Evolutionary conservation across 2,888 invertebrate species (phyloP), one percentile per base, ranked within the genome.

Genomic region (Thymelicus lineola): DNA sequence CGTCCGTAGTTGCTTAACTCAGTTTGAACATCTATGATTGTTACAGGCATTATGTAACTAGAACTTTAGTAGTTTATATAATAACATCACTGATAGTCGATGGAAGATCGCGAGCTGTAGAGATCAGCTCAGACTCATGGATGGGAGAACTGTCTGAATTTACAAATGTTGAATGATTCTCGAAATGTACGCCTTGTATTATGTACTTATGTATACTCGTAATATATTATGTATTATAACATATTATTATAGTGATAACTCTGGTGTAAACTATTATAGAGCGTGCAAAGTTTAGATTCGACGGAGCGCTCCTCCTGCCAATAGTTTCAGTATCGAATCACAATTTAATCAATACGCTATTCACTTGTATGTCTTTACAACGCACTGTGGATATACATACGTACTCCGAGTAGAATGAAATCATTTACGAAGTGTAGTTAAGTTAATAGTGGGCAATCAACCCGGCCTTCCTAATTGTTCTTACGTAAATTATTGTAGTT

Each of bases 311-410:
- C 46, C 28, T 58, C 14, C 38, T 46, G 20, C 48, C 59, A 59
- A 66, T 60, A 59, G 48, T 50, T 46, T 15, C n/a, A 67, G 66
- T 67, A 60, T 60, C 53, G 53, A 60, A 53, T 60, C 6, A 50
- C 36, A 60, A 60, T 48, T 60, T 50, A 60, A 53, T 42, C 66
- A 60, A 67, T 53, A 60, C 53, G 9, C 53, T 17, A 7, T 59
- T 20, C 50, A 6, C 38, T n/a, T 17, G 42, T 28, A 48, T 46
- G 60, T 60, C 42, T n/a, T 66, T 45, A 20, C 35, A 46, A 28
- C 28, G 61, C 35, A 36, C 6, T 17, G 35, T 48, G 46, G 28
- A 35, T 46, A 35, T 48, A 12, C 55, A n/a, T n/a, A n/a, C n/a
- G n/a, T n/a, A n/a, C n/a, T n/a, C n/a, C n/a, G n/a, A n/a, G n/a